Conservation (phyloP, 92 coral and sea anemone genomes). For the Actinernus sp. region DNA sequence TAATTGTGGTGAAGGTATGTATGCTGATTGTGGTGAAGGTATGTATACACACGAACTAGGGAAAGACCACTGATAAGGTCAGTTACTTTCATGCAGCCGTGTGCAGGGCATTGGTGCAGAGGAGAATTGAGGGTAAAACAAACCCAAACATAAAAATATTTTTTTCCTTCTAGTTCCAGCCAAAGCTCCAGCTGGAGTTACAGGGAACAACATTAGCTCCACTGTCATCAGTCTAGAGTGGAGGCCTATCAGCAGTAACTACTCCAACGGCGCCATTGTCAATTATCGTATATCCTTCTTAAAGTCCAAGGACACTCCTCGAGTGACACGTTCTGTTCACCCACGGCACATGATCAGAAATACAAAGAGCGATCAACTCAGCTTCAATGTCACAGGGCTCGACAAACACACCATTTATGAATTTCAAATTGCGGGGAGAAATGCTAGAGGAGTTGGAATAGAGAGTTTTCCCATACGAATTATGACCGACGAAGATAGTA, state of each 20-base stretch:
- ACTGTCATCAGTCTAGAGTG: constrained; percentile 68
- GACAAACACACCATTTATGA: constrained; percentile 72
- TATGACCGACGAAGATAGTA: constrained; percentile 87
- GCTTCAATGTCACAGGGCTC: constrained; percentile 36
- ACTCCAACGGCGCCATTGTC: constrained; percentile 70
- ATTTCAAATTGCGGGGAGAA: constrained; percentile 76
- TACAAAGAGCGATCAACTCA: neutral
- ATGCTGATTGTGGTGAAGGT: too few relatives aligned
- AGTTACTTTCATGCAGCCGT: too few relatives aligned
- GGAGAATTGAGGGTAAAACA: too few relatives aligned
- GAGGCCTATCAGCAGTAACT: constrained; percentile 48
- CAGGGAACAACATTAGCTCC: constrained; percentile 75
- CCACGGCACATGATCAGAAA: constrained; percentile 14
- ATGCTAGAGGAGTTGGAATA: constrained; percentile 86
- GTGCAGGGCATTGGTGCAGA: too few relatives aligned
- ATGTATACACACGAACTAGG: too few relatives aligned
- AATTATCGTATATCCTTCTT: constrained; percentile 64
- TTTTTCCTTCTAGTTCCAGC: constrained; percentile 73
- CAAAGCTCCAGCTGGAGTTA: constrained; percentile 47
- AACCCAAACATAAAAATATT: neutral
- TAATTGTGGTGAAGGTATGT: too few relatives aligned
- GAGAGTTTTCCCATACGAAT: constrained; percentile 69
- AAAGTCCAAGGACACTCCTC: neutral
- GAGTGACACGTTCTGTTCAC: neutral
- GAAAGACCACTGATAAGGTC: too few relatives aligned